Percentiles rank a stretch among this genome's conserved stretches.
Conservation (phyloP, 2,888 invertebrate genomes). For the Uloborus plumipes region DNA sequence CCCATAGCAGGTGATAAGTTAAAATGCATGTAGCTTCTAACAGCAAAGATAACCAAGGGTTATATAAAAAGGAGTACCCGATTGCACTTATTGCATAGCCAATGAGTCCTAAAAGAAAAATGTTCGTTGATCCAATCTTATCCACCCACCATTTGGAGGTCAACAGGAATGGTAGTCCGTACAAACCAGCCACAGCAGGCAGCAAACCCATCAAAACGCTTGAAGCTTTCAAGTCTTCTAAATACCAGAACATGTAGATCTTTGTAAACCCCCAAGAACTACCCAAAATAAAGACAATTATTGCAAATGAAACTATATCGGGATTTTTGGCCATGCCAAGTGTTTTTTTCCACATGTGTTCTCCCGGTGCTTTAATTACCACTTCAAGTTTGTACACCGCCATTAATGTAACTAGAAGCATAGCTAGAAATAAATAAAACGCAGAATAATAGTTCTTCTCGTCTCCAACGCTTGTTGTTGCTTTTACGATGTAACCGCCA, state of each 20-base stretch:
- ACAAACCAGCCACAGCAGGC: slow-evolving; percentile 85
- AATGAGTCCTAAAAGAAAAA: slow-evolving; percentile 86
- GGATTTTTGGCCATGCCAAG: slow-evolving; percentile 83
- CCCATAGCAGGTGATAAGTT: slow-evolving; percentile 90
- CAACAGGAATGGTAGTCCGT: slow-evolving; percentile 86
- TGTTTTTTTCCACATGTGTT: slow-evolving; percentile 82
- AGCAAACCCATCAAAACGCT: slow-evolving; percentile 86
- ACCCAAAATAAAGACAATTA: slow-evolving; percentile 85
- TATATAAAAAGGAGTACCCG: slow-evolving; percentile 85
- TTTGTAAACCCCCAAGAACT: slow-evolving; percentile 91
- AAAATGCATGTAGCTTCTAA: slow-evolving; percentile 82
- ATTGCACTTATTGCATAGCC: slow-evolving; percentile 84
- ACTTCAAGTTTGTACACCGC: slow-evolving; percentile 84
- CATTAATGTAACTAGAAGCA: slow-evolving; percentile 81
- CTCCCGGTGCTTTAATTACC: slow-evolving; percentile 81
- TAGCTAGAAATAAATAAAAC: slow-evolving; percentile 83
- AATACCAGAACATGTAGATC: slow-evolving; percentile 86
- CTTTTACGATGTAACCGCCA: slow-evolving; percentile 63
- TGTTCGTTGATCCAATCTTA: slow-evolving; percentile 84
- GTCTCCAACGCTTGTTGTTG: slow-evolving; percentile 68
- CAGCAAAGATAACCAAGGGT: slow-evolving; percentile 89
- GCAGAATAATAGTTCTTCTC: slow-evolving; percentile 84
- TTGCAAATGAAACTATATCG: slow-evolving; percentile 83
- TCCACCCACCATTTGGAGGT: slow-evolving; percentile 86
- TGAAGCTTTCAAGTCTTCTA: slow-evolving; percentile 83